Conservation (phyloP, 2,888 invertebrate species). For the Drosophila meridiana region DNA sequence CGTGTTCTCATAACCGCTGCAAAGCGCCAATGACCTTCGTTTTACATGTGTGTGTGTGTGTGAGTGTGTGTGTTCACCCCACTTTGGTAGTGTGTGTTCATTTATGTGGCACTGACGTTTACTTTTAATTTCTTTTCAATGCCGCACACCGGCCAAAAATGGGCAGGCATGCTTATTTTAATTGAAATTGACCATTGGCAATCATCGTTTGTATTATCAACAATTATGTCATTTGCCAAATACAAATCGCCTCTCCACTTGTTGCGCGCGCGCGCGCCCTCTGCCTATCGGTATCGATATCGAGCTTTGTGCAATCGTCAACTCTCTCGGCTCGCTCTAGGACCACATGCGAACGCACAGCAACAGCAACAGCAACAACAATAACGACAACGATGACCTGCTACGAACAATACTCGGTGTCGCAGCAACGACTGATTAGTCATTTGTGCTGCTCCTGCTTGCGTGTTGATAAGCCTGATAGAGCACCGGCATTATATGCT, state of each 20-base stretch:
- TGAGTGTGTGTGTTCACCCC: slow-evolving; percentile 31
- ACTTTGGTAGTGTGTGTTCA: slow-evolving; percentile 50
- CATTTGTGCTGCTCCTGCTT: slow-evolving; percentile 57
- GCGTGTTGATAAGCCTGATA: slow-evolving; percentile 76
- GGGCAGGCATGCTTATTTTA: slow-evolving; percentile 57
- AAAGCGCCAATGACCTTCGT: slow-evolving; percentile 63
- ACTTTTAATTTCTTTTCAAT: slow-evolving; percentile 84
- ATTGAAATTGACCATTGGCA: slow-evolving; percentile 65
- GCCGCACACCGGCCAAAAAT: slow-evolving; percentile 73
- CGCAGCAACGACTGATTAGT: slow-evolving; percentile 46
- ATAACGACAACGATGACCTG: slow-evolving; percentile 18
- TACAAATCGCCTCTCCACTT: slow-evolving; percentile 38
- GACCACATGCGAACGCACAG: slow-evolving; percentile 28
- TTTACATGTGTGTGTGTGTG: slow-evolving; percentile 29
- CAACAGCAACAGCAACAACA: slow-evolving; percentile 2
- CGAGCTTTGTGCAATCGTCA: slow-evolving; percentile 33
- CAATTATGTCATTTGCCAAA: slow-evolving; percentile 73
- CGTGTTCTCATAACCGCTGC: slow-evolving; percentile 52
- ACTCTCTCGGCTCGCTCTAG: slow-evolving; percentile 26
- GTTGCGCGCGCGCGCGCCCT: slow-evolving; percentile 36
- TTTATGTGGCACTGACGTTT: slow-evolving; percentile 64
- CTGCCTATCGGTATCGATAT: slow-evolving; percentile 45
- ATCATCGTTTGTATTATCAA: slow-evolving; percentile 58
- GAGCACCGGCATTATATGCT: slow-evolving; percentile 69
- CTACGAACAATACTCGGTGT: slow-evolving; percentile 17